Evolutionary conservation across 2,888 invertebrate genomes (phyloP).

Genomic region (Acanthosoma haemorrhoidale): DNA sequence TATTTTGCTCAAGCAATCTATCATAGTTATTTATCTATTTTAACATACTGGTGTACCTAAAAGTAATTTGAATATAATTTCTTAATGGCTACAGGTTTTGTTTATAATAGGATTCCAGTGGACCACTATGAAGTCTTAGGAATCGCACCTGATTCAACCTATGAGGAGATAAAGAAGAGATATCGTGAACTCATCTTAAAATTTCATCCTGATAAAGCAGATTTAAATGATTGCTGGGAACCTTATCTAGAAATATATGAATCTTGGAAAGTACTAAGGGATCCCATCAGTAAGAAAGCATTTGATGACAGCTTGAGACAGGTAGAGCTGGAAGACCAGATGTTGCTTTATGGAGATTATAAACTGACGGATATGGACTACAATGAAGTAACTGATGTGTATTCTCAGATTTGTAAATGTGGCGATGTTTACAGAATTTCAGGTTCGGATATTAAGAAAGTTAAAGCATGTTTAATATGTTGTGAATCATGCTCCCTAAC

Average conservation of each 20-base stretch:
- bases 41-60: too few relatives aligned
- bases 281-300: constrained; percentile 20
- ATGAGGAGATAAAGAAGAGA: constrained; percentile 28
- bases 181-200: constrained; percentile 24
- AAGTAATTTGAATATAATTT: too few relatives aligned
- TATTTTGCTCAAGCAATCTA: too few relatives aligned
- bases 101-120: too few relatives aligned
- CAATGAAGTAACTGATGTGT: constrained; percentile 18
- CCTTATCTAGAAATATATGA: constrained; percentile 29
- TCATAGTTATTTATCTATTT: too few relatives aligned
- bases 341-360: constrained; percentile 27
- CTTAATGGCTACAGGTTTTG: too few relatives aligned
- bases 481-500: constrained; percentile 33
- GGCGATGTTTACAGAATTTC: constrained; percentile 31
- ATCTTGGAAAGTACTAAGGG: constrained; percentile 33
- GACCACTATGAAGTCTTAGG: constrained; percentile 31
- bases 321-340: constrained; percentile 21
- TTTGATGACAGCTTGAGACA: constrained; percentile 29
- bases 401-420: constrained; percentile 30
- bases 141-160: neutral
- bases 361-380: constrained; percentile 25
- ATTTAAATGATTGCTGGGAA: neutral
- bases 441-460: constrained; percentile 25
- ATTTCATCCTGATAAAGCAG: constrained; percentile 31
- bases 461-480: constrained; percentile 27